Base-by-base conservation (phyloP, 2,113 vertebrate species). In the Albula goreensis region DNA sequence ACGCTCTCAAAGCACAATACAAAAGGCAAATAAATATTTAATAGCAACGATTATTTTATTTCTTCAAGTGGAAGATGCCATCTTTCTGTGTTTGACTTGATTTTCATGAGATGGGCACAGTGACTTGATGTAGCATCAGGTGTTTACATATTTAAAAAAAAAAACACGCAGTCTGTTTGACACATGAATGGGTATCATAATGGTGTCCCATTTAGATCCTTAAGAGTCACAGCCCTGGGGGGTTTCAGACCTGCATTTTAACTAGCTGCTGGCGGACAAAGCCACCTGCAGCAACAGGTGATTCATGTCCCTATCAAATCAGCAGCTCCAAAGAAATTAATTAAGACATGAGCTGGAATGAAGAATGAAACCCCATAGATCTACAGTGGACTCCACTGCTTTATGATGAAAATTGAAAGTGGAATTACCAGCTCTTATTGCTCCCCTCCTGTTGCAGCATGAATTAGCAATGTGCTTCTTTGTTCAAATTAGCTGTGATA, bases 401-500 rank as follows among this genome's bases (percentile, higher is more conserved):
- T 85, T 85, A 80, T 81, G 77, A 50, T 56, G 80, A 85, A 85
- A 63, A 85, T 85, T 85, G 78, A 81, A 81, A 80, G 78, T 85
- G 78, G 85, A 85, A 81, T 80, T 80, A 85, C 85, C 57, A 63
- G 79, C 53, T 85, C 78, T 85, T 85, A 85, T 81, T 81, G 51
- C 53, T 66, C 85, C 78, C 78, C 85, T 66, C 84, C 84, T 80
- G 78, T 78, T 85, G 84, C 78, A 57, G 80, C 84, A 85, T 85
- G 60, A 80, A 85, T 80, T 85, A 80, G 77, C 80, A 85, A 85
- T 85, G 85, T 85, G 85, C 60, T 80, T 81, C 78, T 85, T 85
- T 85, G 85, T 85, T 85, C 85, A 80, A 56, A 85, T 48, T 60
- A 85, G 80, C 85, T 52, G 78, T 66, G 78, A 81, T 53, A 80